Conservation (phyloP, 2,797 vertebrate genomes). For the Pteronotus mesoamericanus region DNA sequence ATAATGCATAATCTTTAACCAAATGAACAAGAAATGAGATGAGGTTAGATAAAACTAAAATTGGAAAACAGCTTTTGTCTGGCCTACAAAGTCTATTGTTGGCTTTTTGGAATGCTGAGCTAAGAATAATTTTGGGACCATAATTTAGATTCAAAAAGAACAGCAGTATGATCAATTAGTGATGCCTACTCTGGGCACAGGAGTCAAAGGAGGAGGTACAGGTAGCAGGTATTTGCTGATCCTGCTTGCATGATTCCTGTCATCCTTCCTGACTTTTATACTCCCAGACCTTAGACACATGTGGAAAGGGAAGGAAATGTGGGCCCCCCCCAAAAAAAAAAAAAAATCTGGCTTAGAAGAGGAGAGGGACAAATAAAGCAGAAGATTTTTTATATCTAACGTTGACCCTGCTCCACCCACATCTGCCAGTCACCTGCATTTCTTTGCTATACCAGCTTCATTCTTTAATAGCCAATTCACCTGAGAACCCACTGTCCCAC, state of each 20-base stretch:
- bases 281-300: background rate
- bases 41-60: background rate
- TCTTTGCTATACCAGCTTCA: background rate
- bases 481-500: background rate
- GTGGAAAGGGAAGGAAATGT: background rate
- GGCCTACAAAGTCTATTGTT: background rate
- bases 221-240: background rate
- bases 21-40: background rate
- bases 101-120: slow-evolving; percentile 10
- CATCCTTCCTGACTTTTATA: background rate
- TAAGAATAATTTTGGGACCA: slow-evolving; percentile 9
- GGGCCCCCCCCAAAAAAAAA: no score
- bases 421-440: background rate
- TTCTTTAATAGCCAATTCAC: background rate
- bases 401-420: background rate
- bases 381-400: background rate
- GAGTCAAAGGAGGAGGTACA: background rate
- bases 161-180: background rate
- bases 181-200: background rate
- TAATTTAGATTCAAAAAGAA: background rate
- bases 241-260: no score
- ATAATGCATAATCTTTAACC: background rate
- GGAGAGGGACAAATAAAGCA: background rate
- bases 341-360: background rate
- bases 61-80: background rate